Base-by-base conservation (phyloP, 2,113 vertebrate species). In the Oryzias melastigma region DNA sequence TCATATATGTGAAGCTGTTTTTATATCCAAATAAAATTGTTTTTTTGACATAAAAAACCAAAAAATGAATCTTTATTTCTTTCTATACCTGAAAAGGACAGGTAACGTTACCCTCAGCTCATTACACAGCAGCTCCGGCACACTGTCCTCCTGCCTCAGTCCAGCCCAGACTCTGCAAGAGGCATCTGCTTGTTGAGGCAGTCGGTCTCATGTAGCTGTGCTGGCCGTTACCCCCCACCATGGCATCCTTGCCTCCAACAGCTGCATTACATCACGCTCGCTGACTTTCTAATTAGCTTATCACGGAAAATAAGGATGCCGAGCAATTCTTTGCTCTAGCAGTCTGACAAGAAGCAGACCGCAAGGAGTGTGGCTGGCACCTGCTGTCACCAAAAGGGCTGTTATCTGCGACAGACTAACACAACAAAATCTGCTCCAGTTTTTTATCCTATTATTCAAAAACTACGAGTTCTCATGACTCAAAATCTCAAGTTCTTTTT, bases 291-390 rank as follows among this genome's bases (percentile, higher is more conserved):
- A 88, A 88, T 90, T 90, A 88, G 86, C 78, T 85, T 76, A 85
- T 77, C 76, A 73, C 27, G 19, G 73, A 89, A 88, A 82, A 84
- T 77, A 81, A 83, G 68, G 85, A 89, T 83, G 73, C 80, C 71
- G 80, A 80, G 83, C 79, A 87, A 91, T 88, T 85, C 87, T 88
- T 85, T 86, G 88, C 88, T 90, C 88, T 80, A 90, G 83, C 87
- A 91, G 84, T 83, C 85, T 85, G 85, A 89, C 88, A 87, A 88
- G 78, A 71, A 85, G 85, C 69, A 63, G 75, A 75, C 73, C 62
- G 58, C 64, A 47, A 77, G 75, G 82, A 81, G 71, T 20, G 66
- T 49, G 42, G 72, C 61, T 82, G 74, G 83, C 80, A 85, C 76
- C 76, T 77, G 71, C 71, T 75, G 58, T 46, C 62, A 80, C 82